Evolutionary conservation across 2,888 invertebrate genomes (phyloP), one percentile per base, ranked within the genome.

Genomic region (Diaprepes abbreviatus): DNA sequence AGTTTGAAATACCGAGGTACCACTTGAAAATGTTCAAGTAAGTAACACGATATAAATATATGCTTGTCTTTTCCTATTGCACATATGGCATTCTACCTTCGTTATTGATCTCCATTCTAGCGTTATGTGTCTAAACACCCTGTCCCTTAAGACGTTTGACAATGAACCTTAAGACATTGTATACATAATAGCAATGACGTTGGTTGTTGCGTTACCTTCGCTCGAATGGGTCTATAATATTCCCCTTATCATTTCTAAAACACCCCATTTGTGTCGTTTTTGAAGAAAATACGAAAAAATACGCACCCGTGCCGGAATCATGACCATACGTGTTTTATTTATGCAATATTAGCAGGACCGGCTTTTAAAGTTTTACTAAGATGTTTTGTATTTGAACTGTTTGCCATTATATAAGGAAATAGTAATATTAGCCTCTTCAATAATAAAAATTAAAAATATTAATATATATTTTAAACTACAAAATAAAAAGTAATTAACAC

Each of bases 81-180:
- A 64, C 60, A 67, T 12, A 71, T 59, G 71, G 66, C 60, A 55
- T 70, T 48, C 43, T 16, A 33, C 12, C 21, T 36, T 67, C 19
- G 62, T 70, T 70, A 64, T 71, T 28, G 54, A 58, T 50, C 48
- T 50, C 36, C 58, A 40, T 31, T 58, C 36, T 67, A 59, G 66
- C 67, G 55, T 67, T 50, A 71, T 66, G 55, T 76, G 76, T 75
- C 75, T 75, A 77, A 77, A 77, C 74, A 76, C 74, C 74, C 69
- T 60, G 64, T 64, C 52, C 55, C 70, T 70, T 38, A 70, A 71
- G 72, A 71, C 70, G 66, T 64, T 71, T 67, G 64, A 69, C 71
- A 71, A 71, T 71, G 57, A 66, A 50, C 48, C 67, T 71, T 70
- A 67, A 70, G 71, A 71, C 59, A 52, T 63, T 64, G 50, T 62